Percentiles rank a stretch among this genome's conserved stretches.
Evolutionary conservation across 2,113 vertebrate genomes (phyloP).

Genomic region (Oenanthe melanoleuca): DNA sequence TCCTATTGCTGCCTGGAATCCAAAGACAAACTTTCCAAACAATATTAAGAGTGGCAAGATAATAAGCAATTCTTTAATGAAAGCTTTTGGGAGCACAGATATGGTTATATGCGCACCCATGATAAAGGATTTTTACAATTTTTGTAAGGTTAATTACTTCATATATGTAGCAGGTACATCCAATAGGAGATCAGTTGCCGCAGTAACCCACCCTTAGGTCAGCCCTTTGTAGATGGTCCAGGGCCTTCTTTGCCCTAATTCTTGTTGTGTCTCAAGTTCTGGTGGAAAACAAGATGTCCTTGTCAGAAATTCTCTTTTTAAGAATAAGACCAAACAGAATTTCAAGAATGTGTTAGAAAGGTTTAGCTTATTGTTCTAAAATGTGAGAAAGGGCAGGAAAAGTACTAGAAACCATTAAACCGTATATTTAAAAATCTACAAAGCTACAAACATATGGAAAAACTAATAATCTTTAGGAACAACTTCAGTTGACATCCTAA

Average conservation of each 20-base stretch:
- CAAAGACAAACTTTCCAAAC: not conserved
- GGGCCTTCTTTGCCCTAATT: not conserved
- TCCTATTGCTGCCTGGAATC: not conserved
- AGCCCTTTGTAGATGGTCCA: not conserved
- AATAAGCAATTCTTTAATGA: not conserved
- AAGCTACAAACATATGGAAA: not conserved
- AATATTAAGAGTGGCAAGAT: not conserved
- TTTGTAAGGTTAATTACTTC: not conserved
- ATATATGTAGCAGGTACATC: not conserved
- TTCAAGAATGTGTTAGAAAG: not conserved
- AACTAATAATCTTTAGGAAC: not conserved
- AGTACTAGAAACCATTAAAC: not conserved
- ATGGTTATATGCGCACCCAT: fast-evolving
- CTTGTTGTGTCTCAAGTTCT: not conserved
- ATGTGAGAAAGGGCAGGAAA: not conserved
- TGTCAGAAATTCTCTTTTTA: not conserved
- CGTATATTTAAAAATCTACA: not conserved
- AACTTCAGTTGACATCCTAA: not conserved
- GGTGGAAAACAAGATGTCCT: not conserved
- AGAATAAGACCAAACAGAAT: not conserved
- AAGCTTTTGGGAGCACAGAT: not conserved
- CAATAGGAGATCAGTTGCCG: not conserved
- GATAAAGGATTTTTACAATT: not conserved
- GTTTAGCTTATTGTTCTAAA: not conserved
- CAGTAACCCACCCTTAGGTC: not conserved